Base-by-base conservation (phyloP, 2,888 invertebrate species). In the Sarcophaga subvicina region DNA sequence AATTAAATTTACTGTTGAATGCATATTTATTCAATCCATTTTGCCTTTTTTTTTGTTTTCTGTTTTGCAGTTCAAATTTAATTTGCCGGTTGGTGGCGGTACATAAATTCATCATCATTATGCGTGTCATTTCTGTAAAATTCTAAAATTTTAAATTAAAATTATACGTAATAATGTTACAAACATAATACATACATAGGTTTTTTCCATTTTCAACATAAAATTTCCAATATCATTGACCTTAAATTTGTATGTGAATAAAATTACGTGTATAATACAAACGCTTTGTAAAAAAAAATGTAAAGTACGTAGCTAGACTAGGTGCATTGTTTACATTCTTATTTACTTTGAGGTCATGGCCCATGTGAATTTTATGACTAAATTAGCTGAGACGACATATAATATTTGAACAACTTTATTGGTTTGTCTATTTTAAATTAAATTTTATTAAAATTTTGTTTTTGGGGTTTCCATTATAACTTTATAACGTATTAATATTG, bases 271-370 rank as follows among this genome's bases (percentile, higher is more conserved):
- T 37, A 20, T 5, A 54, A 17, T 54, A 54, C 54, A 14, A 1
- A 17, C 3, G 54, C 17, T 54, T 14, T 14, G 12, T 14, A 14
- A 49, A 11, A 49, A 14, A 49, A 11, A 49, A 14, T 49, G 54
- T 62, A 47, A 11, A 72, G 4, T n/a, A 12, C 69, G 72, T 67
- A 62, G 62, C 79, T 75, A 59, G 72, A 67, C 47, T 80, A 49
- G 37, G 45, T 72, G 67, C 22, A 81, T 78, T 81, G 73, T 78
- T 78, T 78, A 60, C 62, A 45, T 76, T 78, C 22, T 75, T 80
- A 80, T 83, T 86, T 86, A 80, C 77, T 86, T 83, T 83, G 77
- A 86, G 86, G 86, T 83, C 80, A 80, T 86, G 86, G 80, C 72
- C 60, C 77, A 75, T 59, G 27, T 37, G n/a, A 63, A 54, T 37